Conservation (phyloP, 2,888 invertebrate species). For the Cerastis rubricosa region DNA sequence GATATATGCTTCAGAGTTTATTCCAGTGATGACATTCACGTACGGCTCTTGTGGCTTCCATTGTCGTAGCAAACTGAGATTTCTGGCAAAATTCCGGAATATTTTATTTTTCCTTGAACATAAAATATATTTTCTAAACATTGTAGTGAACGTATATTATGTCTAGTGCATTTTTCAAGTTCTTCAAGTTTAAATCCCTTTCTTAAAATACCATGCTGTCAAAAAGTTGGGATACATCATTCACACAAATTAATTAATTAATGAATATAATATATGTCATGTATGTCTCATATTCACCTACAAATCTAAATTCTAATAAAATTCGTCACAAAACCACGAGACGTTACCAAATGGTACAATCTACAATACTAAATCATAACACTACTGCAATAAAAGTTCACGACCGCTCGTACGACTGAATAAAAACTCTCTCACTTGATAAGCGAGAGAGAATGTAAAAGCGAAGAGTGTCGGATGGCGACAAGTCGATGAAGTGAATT, state of each 20-base stretch:
- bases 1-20: not conserved
- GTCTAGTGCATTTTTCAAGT: not conserved
- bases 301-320: not conserved
- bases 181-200: not conserved
- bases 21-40: not conserved
- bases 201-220: not conserved
- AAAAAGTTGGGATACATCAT: not conserved
- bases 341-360: not conserved
- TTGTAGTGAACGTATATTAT: not conserved
- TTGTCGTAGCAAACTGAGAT: not conserved
- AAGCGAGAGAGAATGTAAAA: constrained; percentile 14
- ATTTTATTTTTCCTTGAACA: not conserved
- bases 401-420: constrained; percentile 18
- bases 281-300: not conserved
- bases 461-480: constrained; percentile 36
- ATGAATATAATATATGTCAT: too few species aligned
- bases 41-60: not conserved
- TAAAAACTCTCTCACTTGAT: constrained; percentile 26
- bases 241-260: not conserved
- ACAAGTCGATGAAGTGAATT: constrained; percentile 68
- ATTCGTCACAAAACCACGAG: not conserved
- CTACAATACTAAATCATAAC: not conserved
- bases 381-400: constrained; percentile 36
- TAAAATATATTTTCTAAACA: not conserved
- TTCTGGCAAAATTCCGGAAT: not conserved